Conservation (phyloP, 2,888 invertebrate species). For the Hirudinaria manillensis region DNA sequence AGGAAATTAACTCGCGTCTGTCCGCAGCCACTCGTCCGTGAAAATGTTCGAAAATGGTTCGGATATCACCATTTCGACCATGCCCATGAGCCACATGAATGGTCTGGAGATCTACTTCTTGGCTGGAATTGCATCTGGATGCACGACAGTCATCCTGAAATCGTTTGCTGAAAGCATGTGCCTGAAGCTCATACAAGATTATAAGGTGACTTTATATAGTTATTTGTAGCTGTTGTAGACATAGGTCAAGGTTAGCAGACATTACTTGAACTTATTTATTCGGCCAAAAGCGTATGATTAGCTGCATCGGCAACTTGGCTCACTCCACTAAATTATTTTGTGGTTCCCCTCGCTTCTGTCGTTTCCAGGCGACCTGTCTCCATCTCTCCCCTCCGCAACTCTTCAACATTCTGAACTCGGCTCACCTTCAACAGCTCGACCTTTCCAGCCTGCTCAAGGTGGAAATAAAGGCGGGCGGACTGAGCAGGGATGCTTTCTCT, state of each 20-base stretch:
- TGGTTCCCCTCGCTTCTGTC: too few relatives aligned
- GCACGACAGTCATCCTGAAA: neutral
- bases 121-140: neutral
- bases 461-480: constrained; percentile 73
- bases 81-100: constrained; percentile 25
- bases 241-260: too few relatives aligned
- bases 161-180: neutral
- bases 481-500: constrained; percentile 61
- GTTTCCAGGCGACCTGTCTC: constrained; percentile 61
- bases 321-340: too few relatives aligned
- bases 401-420: constrained; percentile 64
- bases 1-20: neutral
- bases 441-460: constrained; percentile 66
- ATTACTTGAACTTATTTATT: too few relatives aligned
- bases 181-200: neutral
- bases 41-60: neutral
- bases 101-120: constrained; percentile 15
- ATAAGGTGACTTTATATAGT: neutral
- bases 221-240: too few relatives aligned
- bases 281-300: too few relatives aligned
- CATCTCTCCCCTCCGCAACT: constrained; percentile 76
- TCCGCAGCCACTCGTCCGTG: neutral
- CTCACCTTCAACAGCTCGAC: constrained; percentile 68
- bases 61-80: constrained; percentile 21
- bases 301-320: too few relatives aligned